Evolutionary conservation across 37 sponge, comb jelly and placozoan genomes (phyloP).

Genomic region (Aplysina aerophoba): DNA sequence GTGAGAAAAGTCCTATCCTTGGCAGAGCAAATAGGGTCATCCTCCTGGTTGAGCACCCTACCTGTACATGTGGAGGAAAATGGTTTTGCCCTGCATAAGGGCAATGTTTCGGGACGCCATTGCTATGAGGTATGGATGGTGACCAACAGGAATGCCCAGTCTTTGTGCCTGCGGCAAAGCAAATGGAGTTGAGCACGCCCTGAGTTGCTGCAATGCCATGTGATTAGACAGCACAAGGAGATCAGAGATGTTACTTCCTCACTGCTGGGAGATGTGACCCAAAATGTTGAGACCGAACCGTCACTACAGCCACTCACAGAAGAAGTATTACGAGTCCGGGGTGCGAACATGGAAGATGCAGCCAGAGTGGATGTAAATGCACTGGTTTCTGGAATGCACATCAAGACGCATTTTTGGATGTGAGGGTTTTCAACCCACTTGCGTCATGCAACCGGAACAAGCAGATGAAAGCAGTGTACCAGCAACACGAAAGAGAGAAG

Average conservation of each 20-base stretch:
- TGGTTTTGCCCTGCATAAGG: slow-evolving; percentile 10
- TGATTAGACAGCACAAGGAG: neutral
- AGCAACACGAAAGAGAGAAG: slow-evolving; percentile 8
- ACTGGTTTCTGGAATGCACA: slow-evolving; percentile 4
- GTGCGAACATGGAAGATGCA: neutral
- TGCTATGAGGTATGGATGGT: neutral
- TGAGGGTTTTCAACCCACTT: slow-evolving; percentile 9
- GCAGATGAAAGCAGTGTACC: neutral
- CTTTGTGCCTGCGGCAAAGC: neutral
- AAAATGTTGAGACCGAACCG: neutral
- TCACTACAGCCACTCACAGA: slow-evolving; percentile 7
- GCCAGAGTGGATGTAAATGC: slow-evolving; percentile 17
- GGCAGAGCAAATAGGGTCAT: slow-evolving; percentile 20
- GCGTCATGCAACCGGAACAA: slow-evolving; percentile 8
- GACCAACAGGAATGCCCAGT: slow-evolving; percentile 6
- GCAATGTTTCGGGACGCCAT: neutral
- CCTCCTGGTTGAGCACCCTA: neutral
- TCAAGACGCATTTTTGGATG: slow-evolving; percentile 13
- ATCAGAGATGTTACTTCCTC: neutral
- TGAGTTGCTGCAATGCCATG: slow-evolving; percentile 9
- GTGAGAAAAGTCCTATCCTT: neutral
- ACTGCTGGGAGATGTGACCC: neutral
- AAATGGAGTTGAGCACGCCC: slow-evolving; percentile 4
- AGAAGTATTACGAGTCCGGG: neutral
- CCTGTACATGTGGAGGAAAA: slow-evolving; percentile 1